These are phyloP conservation scores for Drosophila parthenogenetica DNA, from an alignment of 2,888 invertebrate genomes.

Conservation along the genomic window DNA sequence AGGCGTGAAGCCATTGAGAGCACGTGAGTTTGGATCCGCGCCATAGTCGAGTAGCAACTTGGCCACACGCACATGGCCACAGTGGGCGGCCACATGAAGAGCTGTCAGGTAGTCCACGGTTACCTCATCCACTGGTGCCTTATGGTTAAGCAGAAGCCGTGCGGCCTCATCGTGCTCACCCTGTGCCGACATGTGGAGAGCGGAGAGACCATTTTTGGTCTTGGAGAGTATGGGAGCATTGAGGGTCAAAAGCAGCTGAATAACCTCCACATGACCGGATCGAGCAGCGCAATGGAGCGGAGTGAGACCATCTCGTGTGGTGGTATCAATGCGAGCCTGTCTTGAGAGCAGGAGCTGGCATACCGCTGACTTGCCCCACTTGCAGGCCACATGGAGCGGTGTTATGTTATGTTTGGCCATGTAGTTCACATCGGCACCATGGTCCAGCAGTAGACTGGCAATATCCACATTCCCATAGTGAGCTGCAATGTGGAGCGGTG, in stretches of 20 bases:
- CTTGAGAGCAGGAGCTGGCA: conserved; percentile 94
- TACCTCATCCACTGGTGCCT: conserved; percentile 99
- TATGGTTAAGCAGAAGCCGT: conserved; percentile 94
- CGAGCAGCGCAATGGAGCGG: conserved; percentile 98
- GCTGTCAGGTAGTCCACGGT: conserved; percentile 99
- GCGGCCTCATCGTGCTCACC: conserved; percentile 99
- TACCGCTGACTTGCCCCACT: conserved; percentile 99
- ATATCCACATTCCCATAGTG: conserved; percentile 99
- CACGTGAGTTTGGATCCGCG: conserved; percentile 98
- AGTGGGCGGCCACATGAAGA: conserved; percentile 97
- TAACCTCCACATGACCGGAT: conserved; percentile 97
- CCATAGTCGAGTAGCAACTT: conserved; percentile 95
- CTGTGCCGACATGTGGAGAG: conserved; percentile 99
- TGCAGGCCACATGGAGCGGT: conserved; percentile 98
- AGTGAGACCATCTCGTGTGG: conserved; percentile 97
- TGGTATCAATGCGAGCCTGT: conserved; percentile 96
- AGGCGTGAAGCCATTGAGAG: conserved; percentile 98
- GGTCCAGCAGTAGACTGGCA: conserved; percentile 93
- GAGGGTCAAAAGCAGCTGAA: conserved; percentile 94
- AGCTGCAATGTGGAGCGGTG: conserved; percentile 98
- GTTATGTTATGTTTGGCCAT: conserved; percentile 99
- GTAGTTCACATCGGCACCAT: conserved; percentile 97
- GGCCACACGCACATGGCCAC: conserved; percentile 97
- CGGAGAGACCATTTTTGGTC: conserved; percentile 98
- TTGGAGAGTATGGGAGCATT: conserved; percentile 97